Evolutionary conservation across 2,888 invertebrate genomes (phyloP).

Genomic region (Caenorhabditis sp.): DNA sequence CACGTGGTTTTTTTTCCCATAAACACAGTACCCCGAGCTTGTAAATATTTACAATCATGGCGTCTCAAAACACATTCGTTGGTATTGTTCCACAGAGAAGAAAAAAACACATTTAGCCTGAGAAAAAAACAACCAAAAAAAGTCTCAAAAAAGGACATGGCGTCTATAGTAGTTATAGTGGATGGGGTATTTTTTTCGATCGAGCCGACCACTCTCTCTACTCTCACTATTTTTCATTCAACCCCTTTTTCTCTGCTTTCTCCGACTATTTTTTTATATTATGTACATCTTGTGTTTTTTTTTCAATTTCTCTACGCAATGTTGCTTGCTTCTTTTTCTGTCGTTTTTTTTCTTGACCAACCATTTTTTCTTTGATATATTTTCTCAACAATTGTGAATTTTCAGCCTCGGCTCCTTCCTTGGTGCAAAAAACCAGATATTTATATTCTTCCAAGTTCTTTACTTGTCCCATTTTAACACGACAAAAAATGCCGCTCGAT

Average conservation of each 20-base stretch:
- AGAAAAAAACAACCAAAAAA: background rate
- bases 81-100: too few species aligned
- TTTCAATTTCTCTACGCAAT: background rate
- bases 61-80: too few species aligned
- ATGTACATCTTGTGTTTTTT: background rate
- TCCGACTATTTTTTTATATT: background rate
- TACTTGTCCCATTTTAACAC: background rate
- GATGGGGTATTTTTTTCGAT: background rate
- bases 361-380: background rate
- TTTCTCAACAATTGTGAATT: slow-evolving; percentile 1
- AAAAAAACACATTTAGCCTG: background rate
- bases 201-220: background rate
- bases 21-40: background rate
- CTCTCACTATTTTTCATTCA: background rate
- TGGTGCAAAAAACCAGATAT: slow-evolving; percentile 13
- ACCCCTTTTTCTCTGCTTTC: background rate
- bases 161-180: too few species aligned
- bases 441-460: background rate
- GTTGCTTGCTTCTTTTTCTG: background rate
- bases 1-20: background rate
- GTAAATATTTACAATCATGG: too few species aligned
- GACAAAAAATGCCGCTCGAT: slow-evolving; percentile 26
- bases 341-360: background rate
- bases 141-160: too few species aligned
- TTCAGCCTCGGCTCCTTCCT: slow-evolving; percentile 44